Evolutionary conservation across 2,888 invertebrate species (phyloP).

Genomic region (Alloplasta piceator): DNA sequence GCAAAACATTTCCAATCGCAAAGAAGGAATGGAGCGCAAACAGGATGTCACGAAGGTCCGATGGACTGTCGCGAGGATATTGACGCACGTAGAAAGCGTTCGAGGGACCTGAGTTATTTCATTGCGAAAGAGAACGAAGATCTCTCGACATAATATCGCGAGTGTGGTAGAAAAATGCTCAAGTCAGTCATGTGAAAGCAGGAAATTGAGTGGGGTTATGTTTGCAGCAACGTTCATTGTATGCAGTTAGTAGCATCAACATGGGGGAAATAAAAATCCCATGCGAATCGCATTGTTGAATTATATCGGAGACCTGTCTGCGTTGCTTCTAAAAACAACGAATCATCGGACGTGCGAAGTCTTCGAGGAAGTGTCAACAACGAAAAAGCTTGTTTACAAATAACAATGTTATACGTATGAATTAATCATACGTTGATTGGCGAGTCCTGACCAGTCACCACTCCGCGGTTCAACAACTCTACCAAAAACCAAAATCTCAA

Average conservation of each 20-base stretch:
- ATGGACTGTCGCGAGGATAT: neutral
- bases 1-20: too few relatives aligned
- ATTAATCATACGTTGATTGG: too few relatives aligned
- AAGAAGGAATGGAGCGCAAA: neutral
- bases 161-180: conserved; percentile 42
- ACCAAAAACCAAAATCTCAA: too few relatives aligned
- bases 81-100: conserved; percentile 35
- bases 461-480: too few relatives aligned
- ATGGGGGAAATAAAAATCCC: neutral
- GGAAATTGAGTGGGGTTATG: conserved; percentile 37
- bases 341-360: neutral
- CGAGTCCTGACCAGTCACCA: too few relatives aligned
- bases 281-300: neutral
- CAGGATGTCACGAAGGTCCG: conserved; percentile 6
- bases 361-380: neutral
- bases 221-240: conserved; percentile 22
- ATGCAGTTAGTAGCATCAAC: neutral
- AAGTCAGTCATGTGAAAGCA: conserved; percentile 57
- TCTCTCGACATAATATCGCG: neutral
- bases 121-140: neutral
- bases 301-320: neutral
- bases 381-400: neutral
- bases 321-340: neutral
- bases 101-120: neutral
- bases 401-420: too few relatives aligned